A percentile compares a stretch with the other conserved stretches of the same genome.
These are phyloP conservation scores for Ophiodon elongatus DNA, from an alignment of 2,113 vertebrate genomes.

Conservation along the genomic window DNA sequence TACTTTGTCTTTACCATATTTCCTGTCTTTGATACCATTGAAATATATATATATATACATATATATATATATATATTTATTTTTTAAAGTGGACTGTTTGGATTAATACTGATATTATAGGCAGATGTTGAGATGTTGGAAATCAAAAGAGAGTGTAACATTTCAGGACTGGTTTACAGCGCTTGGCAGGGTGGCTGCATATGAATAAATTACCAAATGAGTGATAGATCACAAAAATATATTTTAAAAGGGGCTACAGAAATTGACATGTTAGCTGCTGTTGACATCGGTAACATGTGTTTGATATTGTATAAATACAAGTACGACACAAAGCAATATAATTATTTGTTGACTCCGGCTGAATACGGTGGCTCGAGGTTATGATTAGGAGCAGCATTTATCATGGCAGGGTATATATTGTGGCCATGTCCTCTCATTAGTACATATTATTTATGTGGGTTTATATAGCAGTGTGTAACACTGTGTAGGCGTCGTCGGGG, in stretches of 20 bases:
- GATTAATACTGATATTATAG: neutral
- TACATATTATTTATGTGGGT: neutral
- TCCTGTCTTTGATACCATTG: neutral
- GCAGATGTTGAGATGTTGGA: neutral
- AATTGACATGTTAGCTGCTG: neutral
- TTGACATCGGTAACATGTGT: neutral
- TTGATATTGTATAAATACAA: neutral
- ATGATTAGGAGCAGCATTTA: constrained; percentile 3
- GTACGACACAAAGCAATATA: no score
- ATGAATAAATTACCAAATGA: neutral
- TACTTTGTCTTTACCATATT: neutral
- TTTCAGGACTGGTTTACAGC: neutral
- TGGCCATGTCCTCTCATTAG: neutral
- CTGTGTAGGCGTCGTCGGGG: neutral
- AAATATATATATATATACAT: neutral
- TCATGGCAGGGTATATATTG: neutral
- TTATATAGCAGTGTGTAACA: neutral
- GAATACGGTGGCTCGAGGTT: neutral
- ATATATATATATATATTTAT: neutral
- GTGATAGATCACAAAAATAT: neutral
- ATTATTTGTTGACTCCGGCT: neutral
- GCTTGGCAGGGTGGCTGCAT: neutral
- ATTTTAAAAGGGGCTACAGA: no score
- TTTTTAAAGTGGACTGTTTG: no score
- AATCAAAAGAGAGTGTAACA: neutral